A percentile compares a stretch with the other conserved stretches of the same genome.
Conservation (phyloP, 2,888 invertebrate species). For the Arge pagana region DNA sequence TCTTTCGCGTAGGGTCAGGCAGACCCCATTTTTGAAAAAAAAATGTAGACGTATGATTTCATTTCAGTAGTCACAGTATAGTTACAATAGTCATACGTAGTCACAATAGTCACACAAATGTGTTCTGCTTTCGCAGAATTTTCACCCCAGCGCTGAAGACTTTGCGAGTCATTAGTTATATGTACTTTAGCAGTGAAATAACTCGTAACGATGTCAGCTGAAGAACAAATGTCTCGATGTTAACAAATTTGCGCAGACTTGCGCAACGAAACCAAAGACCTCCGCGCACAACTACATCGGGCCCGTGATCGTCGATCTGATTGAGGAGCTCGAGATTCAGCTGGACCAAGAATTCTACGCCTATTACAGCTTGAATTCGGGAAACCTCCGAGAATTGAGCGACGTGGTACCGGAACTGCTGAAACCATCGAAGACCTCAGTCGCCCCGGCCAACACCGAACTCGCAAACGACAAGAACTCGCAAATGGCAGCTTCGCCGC, state of each 20-base stretch:
- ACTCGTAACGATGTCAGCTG: no score
- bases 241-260: conserved; percentile 36
- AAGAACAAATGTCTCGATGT: conserved; percentile 27
- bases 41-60: no score
- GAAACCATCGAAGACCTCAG: conserved; percentile 7
- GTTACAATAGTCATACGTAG: no score
- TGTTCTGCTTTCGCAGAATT: no score
- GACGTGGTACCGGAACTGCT: conserved; percentile 20
- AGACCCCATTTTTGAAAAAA: no score
- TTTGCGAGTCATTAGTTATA: no score
- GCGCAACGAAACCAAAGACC: conserved; percentile 46
- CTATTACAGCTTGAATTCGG: conserved; percentile 44
- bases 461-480: neutral
- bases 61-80: no score
- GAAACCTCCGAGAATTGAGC: conserved; percentile 35
- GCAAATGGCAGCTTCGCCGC: neutral
- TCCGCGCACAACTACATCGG: conserved; percentile 61
- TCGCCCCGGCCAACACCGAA: conserved; percentile 1
- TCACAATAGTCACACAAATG: no score
- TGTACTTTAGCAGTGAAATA: conserved; percentile 29
- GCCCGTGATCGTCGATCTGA: conserved; percentile 71
- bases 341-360: conserved; percentile 50
- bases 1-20: no score
- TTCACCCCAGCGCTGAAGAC: no score
- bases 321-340: conserved; percentile 68